These are phyloP conservation scores for Xenentodon cancila DNA, from an alignment of 2,797 vertebrate species.

Conservation along the genomic window DNA sequence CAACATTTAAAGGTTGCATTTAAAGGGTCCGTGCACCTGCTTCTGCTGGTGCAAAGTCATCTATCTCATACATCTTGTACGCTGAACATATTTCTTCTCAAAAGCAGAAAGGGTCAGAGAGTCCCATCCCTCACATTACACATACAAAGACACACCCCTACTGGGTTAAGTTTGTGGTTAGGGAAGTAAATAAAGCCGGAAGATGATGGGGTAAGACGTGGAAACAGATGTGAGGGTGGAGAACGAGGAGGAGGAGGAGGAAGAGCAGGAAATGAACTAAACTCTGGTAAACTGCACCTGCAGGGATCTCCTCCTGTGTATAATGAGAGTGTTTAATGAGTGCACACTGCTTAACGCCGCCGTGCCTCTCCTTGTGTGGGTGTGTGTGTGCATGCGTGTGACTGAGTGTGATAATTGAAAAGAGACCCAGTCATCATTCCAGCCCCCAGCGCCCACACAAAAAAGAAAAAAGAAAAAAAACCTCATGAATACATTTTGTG, in stretches of 20 bases:
- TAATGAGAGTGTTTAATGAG: conserved; percentile 84
- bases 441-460: conserved; percentile 59
- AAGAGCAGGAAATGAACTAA: conserved; percentile 74
- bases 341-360: conserved; percentile 76
- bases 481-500: conserved; percentile 74
- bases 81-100: conserved; percentile 1
- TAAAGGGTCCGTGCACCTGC: conserved; percentile 31
- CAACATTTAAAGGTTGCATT: conserved; percentile 30
- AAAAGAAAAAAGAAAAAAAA: conserved; percentile 67
- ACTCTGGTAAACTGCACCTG: conserved; percentile 80
- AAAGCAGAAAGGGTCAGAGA: conserved; percentile 24
- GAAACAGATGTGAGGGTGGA: conserved; percentile 21
- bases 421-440: conserved; percentile 71
- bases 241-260: conserved; percentile 40
- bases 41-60: neutral
- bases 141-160: conserved; percentile 13
- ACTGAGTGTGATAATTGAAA: conserved; percentile 78
- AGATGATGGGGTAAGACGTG: conserved; percentile 23
- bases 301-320: conserved; percentile 77
- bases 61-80: conserved; percentile 4
- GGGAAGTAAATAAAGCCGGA: conserved; percentile 52
- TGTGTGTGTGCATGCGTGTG: conserved; percentile 10
- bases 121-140: conserved; percentile 1
- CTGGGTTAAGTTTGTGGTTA: conserved; percentile 25
- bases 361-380: conserved; percentile 17